A percentile compares a stretch with the other conserved stretches of the same genome.
phyloP scores from a whole-genome alignment of 2,113 vertebrate genomes.

The Pollachius pollachius region DNA sequence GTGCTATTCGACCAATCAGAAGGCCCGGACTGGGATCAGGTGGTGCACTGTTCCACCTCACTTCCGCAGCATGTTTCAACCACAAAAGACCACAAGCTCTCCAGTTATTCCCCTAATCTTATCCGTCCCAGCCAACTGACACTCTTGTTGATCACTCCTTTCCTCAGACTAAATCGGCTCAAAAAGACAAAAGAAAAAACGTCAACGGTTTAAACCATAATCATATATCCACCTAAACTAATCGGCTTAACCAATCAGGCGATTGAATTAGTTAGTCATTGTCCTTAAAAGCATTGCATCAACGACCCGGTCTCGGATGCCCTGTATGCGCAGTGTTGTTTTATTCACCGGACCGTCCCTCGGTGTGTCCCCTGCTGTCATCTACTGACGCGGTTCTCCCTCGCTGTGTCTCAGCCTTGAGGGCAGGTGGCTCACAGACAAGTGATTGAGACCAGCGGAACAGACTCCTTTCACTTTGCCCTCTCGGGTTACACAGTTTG shows the following conservation, averaged over 20 bases:
- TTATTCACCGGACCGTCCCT: too few species aligned
- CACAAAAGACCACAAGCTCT: conserved; percentile 2
- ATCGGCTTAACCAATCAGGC: neutral
- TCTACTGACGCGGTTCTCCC: too few species aligned
- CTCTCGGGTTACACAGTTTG: conserved; percentile 55
- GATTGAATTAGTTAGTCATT: neutral
- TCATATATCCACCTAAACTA: too few species aligned
- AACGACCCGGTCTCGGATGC: too few species aligned
- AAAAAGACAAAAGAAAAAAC: neutral
- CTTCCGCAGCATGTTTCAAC: conserved; percentile 15
- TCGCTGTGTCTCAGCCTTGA: too few species aligned
- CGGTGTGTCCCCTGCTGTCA: too few species aligned
- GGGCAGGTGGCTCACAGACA: conserved; percentile 21
- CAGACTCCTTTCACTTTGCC: conserved; percentile 51
- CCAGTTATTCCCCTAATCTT: conserved; percentile 29
- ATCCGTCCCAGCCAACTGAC: conserved; percentile 30
- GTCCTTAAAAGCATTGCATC: too few species aligned
- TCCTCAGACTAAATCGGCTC: neutral
- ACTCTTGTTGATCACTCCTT: conserved; percentile 20
- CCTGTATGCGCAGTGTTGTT: too few species aligned
- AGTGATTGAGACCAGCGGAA: conserved; percentile 45
- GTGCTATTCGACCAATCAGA: conserved; percentile 40
- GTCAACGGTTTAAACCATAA: too few species aligned
- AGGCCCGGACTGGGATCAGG: neutral
- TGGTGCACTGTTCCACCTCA: conserved; percentile 11